Base-by-base conservation (phyloP, 2,113 vertebrate genomes). In the Struthidea cinerea region DNA sequence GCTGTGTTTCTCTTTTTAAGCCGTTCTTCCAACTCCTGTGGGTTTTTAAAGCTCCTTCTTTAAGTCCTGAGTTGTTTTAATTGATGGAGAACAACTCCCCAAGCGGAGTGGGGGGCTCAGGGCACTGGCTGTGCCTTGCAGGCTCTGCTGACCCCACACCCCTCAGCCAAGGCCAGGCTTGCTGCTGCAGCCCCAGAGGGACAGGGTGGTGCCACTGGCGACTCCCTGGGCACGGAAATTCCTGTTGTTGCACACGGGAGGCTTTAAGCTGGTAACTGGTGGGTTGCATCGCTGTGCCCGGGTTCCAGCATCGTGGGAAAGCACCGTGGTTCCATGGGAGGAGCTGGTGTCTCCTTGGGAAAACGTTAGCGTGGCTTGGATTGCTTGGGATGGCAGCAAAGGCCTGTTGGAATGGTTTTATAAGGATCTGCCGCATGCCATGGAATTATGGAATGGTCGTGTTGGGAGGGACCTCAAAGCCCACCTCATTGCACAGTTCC, bases 251-350 rank as follows among this genome's bases (percentile, higher is more conserved):
- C 13, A 33, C 13, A 37, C 44, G 41, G 18, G 59, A 49, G 37
- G 37, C 50, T 67, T 30, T 17, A 6, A 11, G 35, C 22, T 52
- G 3, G 41, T 35, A 15, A 16, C 3, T 12, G 0, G 1, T 5
- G 26, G 41, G 15, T 57, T 28, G n/a, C 11, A 3, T 26, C 32
- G 7, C 18, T 27, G 10, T 27, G 28, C 28, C 11, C 53, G 15
- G 52, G 18, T 74, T 49, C 61, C 61, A 57, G 49, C 15, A 20
- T 18, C 3, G 7, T 23, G 53, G 65, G 71, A 56, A 24, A 30
- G 26, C 35, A 10, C 10, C 14, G 26, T 6, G 68, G 37, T 18
- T 56, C 67, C 3, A 0, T 5, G 41, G 35, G 33, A 76, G 41
- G 46, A 55, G 12, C 23, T 65, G n/a, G 56, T 26, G 61, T 53